Percentiles rank a stretch among this genome's conserved stretches.
phyloP scores from a whole-genome alignment of 2,888 invertebrate genomes.

The Tenthredo distinguenda region DNA sequence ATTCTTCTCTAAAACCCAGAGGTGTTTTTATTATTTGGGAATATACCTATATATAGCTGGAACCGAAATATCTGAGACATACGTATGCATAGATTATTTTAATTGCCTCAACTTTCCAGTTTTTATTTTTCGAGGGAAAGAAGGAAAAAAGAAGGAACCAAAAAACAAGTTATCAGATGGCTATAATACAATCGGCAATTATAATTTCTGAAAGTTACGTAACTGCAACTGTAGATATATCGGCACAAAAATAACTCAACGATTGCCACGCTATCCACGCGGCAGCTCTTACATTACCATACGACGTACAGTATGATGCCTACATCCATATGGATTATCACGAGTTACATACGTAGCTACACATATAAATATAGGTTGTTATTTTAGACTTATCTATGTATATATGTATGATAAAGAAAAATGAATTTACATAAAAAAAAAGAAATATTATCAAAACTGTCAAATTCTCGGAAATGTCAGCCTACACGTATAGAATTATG shows the following conservation, averaged over 20 bases:
- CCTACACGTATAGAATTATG: neutral
- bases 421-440: neutral
- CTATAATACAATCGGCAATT: slow-evolving; percentile 5
- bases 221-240: neutral
- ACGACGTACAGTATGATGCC: neutral
- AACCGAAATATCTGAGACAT: neutral
- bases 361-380: neutral
- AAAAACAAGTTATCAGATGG: neutral
- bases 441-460: neutral
- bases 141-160: neutral
- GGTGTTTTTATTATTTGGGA: neutral
- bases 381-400: neutral
- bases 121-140: neutral
- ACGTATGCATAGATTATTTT: neutral
- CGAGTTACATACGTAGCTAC: neutral
- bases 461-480: neutral
- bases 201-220: neutral
- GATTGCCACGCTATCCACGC: slow-evolving; percentile 13
- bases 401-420: neutral
- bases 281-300: neutral
- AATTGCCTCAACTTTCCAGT: neutral
- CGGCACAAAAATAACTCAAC: slow-evolving; percentile 7
- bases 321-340: neutral
- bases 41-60: neutral
- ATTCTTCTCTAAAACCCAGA: neutral